Base-by-base conservation (phyloP, 2,113 vertebrate species). In the Neogale vison region DNA sequence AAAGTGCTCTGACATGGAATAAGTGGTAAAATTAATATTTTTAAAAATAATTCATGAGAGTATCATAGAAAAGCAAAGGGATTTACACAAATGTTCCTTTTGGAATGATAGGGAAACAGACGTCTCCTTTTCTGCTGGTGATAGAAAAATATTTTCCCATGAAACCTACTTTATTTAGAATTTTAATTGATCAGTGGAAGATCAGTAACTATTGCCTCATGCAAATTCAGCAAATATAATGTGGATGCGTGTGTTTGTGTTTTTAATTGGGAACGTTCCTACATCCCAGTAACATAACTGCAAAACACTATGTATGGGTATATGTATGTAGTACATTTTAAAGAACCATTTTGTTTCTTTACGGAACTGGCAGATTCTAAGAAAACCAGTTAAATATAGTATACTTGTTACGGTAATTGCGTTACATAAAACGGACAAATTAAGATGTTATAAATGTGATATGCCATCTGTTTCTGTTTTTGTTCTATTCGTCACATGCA, bases 391-490 rank as follows among this genome's bases (percentile, higher is more conserved):
- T 98, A 98, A 98, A 98, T 97, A 71, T 83, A 98, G 94, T 82
- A 74, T 97, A 96, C 86, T 98, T 98, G 83, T 92, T 0, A 12
- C 3, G n/a, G 92, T 98, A 97, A 98, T 98, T 98, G 74, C 86
- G 72, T 92, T 96, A 59, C 90, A 98, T 98, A 98, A 98, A 95
- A 98, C 50, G 80, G 96, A 98, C 98, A 98, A 98, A 98, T 98
- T 98, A 98, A 98, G 98, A 98, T 98, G 98, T 98, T 98, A 98
- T 92, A 96, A 97, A 98, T 98, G 97, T 96, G 93, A 97, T 96
- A 96, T 57, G 57, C 98, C 98, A 99, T 99, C 98, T 99, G 98
- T 95, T 98, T 97, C 95, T 98, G 97, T 94, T 98, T 98, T 99
- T 98, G 93, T 98, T 97, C 97, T 98, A 97, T 98, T 98, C 95